Percentiles rank a stretch among this genome's conserved stretches.
phyloP scores from a whole-genome alignment of 2,888 invertebrate species.

The Dryobota labecula region DNA sequence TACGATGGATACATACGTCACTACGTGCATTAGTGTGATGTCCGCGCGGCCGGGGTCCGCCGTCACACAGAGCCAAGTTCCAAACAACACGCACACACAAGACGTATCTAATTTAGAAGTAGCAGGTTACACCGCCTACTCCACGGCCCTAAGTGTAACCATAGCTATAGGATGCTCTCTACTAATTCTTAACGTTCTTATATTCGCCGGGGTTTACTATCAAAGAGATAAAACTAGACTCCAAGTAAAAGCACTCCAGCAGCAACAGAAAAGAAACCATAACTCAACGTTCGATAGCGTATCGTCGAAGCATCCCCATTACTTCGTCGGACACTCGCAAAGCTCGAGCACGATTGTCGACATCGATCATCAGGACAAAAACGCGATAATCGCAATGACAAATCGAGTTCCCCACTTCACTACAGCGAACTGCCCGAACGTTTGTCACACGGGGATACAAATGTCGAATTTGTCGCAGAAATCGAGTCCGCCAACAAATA shows the following conservation, averaged over 20 bases:
- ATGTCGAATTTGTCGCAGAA: conserved; percentile 88
- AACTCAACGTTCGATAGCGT: conserved; percentile 90
- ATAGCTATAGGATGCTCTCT: conserved; percentile 95
- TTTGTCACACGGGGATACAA: conserved; percentile 91
- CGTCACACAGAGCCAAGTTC: conserved; percentile 83
- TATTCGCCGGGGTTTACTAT: conserved; percentile 96
- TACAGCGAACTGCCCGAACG: conserved; percentile 88
- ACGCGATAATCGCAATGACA: conserved; percentile 88
- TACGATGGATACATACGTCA: conserved; percentile 92
- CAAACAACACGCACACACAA: conserved; percentile 93
- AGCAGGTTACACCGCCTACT: conserved; percentile 94
- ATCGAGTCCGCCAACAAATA: conserved; percentile 84
- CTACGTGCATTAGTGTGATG: conserved; percentile 93
- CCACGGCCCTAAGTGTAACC: conserved; percentile 94
- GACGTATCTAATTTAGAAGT: conserved; percentile 95
- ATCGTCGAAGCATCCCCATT: conserved; percentile 94
- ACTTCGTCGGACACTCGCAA: conserved; percentile 94
- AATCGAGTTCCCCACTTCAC: conserved; percentile 88
- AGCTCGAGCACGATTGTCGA: conserved; percentile 96
- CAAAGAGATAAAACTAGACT: conserved; percentile 94
- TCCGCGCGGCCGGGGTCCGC: conserved; percentile 91
- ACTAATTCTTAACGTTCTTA: conserved; percentile 94
- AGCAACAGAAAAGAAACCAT: conserved; percentile 92
- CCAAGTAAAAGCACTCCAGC: conserved; percentile 94
- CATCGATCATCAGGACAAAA: conserved; percentile 94